A percentile compares a stretch with the other conserved stretches of the same genome.
These are phyloP conservation scores for Volucella inanis DNA, from an alignment of 2,888 invertebrate species.

Conservation along the genomic window DNA sequence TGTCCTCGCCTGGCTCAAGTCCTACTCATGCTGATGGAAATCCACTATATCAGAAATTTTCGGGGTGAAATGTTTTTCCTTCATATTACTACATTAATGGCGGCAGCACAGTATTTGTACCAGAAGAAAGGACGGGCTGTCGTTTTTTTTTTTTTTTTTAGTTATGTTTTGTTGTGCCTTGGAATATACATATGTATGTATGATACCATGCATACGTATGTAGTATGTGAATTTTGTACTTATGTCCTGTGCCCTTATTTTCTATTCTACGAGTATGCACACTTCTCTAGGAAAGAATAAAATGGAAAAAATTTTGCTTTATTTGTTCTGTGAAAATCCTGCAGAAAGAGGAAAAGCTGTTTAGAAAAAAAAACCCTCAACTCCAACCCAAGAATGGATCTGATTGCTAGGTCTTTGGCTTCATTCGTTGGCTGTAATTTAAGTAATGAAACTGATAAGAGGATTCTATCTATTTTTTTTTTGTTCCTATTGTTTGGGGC, in stretches of 20 bases:
- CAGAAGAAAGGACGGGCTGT: slow-evolving; percentile 63
- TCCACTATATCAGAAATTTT: slow-evolving; percentile 74
- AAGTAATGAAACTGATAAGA: slow-evolving; percentile 76
- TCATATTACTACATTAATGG: slow-evolving; percentile 74
- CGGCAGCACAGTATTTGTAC: slow-evolving; percentile 61
- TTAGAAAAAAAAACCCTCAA: slow-evolving; percentile 20
- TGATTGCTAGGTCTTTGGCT: slow-evolving; percentile 71
- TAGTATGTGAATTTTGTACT: slow-evolving; percentile 51
- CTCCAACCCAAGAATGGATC: slow-evolving; percentile 64
- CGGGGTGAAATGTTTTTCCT: slow-evolving; percentile 76
- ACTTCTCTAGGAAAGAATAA: slow-evolving; percentile 55
- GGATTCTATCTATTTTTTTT: slow-evolving; percentile 72
- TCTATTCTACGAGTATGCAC: slow-evolving; percentile 71
- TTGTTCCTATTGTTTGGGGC: slow-evolving; percentile 47
- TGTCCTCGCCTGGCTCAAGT: slow-evolving; percentile 42
- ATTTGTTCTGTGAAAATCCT: slow-evolving; percentile 69
- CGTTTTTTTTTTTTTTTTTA: slow-evolving; percentile 18
- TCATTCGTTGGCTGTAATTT: slow-evolving; percentile 75
- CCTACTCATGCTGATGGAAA: slow-evolving; percentile 56
- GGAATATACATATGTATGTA: too few relatives aligned
- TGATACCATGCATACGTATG: background rate
- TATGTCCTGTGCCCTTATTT: slow-evolving; percentile 64
- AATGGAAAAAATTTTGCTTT: slow-evolving; percentile 72
- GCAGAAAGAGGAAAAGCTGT: slow-evolving; percentile 1
- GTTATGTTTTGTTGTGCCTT: background rate